A percentile compares a stretch with the other conserved stretches of the same genome.
Conservation (phyloP, 2,888 invertebrate species). For the Troides aeacus region DNA sequence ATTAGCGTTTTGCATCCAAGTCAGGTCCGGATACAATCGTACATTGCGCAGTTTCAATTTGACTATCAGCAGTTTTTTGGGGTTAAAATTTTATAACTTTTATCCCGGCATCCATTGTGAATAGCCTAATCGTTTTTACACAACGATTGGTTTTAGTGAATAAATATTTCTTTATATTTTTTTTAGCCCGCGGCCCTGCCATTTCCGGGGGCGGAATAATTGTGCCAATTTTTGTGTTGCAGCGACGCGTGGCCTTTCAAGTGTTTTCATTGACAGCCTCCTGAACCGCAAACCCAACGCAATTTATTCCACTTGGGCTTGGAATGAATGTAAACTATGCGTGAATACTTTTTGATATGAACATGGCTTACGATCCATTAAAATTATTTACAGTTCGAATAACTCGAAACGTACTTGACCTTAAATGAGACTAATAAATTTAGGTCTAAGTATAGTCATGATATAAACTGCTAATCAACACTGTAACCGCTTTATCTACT, state of each 20-base stretch:
- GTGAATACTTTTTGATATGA: conserved; percentile 6
- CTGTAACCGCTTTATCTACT: too few species aligned
- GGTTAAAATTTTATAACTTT: conserved; percentile 28
- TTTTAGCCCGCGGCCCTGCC: conserved; percentile 42
- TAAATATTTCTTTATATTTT: conserved; percentile 65
- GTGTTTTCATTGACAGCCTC: conserved; percentile 59
- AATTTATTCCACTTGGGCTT: conserved; percentile 32
- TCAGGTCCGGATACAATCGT: conserved; percentile 21
- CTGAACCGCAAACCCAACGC: conserved; percentile 35
- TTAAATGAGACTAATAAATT: too few species aligned
- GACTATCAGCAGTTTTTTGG: conserved; percentile 18
- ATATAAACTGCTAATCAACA: too few species aligned
- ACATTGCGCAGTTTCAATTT: conserved; percentile 23
- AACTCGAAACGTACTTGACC: not conserved
- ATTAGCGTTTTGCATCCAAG: conserved; percentile 22
- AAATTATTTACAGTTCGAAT: not conserved
- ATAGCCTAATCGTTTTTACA: conserved; percentile 62
- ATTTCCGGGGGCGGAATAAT: conserved; percentile 56
- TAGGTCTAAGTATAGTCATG: too few species aligned
- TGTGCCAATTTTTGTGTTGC: conserved; percentile 56
- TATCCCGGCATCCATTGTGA: conserved; percentile 38
- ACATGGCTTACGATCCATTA: not conserved
- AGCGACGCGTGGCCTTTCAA: conserved; percentile 64
- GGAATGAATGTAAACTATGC: conserved; percentile 13
- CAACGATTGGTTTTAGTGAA: conserved; percentile 63